Conservation (phyloP, 2,113 vertebrate genomes). For the Cathartes aura region DNA sequence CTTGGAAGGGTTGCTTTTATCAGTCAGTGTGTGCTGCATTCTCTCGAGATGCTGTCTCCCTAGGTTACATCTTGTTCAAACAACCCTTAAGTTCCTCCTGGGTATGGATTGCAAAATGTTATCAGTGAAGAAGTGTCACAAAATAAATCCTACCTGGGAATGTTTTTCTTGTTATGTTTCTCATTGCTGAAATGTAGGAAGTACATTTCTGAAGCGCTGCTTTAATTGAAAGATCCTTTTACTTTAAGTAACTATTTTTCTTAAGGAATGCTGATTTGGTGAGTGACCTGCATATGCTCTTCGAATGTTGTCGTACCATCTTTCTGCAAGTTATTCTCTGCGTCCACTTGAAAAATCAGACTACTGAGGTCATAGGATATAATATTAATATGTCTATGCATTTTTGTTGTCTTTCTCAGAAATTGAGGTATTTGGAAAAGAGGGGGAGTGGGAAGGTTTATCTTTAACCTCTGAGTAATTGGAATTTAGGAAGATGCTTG, state of each 20-base stretch:
- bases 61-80: background rate
- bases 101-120: background rate
- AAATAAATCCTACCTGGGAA: background rate
- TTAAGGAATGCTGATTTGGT: background rate
- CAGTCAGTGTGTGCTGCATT: background rate
- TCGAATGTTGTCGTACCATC: background rate
- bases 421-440: background rate
- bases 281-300: background rate
- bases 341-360: constrained; percentile 77
- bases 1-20: background rate
- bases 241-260: background rate
- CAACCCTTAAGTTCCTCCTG: background rate
- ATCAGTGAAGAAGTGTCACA: background rate
- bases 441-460: background rate
- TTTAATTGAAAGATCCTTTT: background rate
- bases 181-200: background rate
- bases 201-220: background rate
- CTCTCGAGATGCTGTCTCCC: background rate
- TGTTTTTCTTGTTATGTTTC: background rate
- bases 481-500: background rate
- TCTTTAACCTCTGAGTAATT: background rate
- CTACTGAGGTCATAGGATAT: background rate
- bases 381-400: background rate
- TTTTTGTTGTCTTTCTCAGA: background rate
- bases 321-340: constrained; percentile 81